These are phyloP conservation scores for Heliconius nattereri DNA, from an alignment of 1,140 invertebrate genomes.

Conservation along the genomic window DNA sequence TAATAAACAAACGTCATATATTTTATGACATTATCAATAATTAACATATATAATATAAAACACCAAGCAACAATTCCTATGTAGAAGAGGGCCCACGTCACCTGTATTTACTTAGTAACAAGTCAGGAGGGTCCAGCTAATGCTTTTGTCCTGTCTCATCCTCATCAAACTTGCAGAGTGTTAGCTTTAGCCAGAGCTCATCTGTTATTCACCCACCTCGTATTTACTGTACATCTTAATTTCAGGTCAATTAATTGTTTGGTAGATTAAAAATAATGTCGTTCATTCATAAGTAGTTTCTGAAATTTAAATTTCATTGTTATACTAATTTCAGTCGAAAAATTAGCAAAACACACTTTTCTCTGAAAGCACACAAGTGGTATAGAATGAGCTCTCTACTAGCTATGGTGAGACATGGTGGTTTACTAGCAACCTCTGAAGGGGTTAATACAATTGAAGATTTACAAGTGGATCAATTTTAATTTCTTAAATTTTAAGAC, in stretches of 20 bases:
- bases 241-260: background rate
- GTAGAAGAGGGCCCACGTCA: background rate
- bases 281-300: background rate
- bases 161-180: conserved; percentile 28
- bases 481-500: no score
- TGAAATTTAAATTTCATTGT: background rate
- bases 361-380: no score
- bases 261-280: background rate
- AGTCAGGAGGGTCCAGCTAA: conserved; percentile 20
- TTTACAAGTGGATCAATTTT: no score
- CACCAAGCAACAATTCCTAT: background rate
- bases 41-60: background rate
- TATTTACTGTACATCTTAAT: conserved; percentile 23
- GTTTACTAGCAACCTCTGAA: no score
- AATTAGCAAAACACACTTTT: no score
- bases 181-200: conserved; percentile 16
- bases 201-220: conserved; percentile 19
- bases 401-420: no score
- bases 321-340: no score
- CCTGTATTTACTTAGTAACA: conserved; percentile 15
- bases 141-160: conserved; percentile 26
- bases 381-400: no score
- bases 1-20: no score
- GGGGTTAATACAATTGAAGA: no score
- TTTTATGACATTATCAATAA: no score